A percentile compares a stretch with the other conserved stretches of the same genome.
Evolutionary conservation across 2,113 vertebrate genomes (phyloP).

Genomic region (Merops nubicus): DNA sequence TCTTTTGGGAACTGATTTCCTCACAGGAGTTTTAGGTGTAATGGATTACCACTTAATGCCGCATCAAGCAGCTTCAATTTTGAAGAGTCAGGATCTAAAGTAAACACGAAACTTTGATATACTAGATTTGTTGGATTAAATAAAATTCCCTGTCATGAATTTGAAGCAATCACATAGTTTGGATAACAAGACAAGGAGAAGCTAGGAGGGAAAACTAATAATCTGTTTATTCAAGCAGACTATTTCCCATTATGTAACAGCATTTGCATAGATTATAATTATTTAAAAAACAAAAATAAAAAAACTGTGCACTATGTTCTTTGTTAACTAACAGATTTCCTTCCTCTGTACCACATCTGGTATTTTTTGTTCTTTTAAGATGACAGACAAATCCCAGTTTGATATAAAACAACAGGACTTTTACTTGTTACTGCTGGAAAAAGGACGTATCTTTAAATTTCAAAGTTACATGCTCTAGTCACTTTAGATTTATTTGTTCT

Average conservation of each 20-base stretch:
- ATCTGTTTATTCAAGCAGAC: neutral
- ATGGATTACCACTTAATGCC: neutral
- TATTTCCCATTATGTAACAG: neutral
- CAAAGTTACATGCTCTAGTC: neutral
- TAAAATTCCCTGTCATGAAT: neutral
- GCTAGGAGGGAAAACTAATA: neutral
- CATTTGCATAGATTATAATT: neutral
- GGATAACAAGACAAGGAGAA: neutral
- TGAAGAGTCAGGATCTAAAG: neutral
- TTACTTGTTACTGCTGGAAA: neutral
- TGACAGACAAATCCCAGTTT: neutral
- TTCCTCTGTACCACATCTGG: neutral
- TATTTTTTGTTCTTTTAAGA: neutral
- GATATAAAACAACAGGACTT: neutral
- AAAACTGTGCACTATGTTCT: neutral
- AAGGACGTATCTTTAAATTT: neutral
- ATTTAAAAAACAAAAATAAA: neutral
- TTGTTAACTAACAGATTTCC: neutral
- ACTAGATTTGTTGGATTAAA: neutral
- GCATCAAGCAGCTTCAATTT: neutral
- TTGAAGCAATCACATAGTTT: neutral
- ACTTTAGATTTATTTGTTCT: neutral
- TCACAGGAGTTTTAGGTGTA: neutral
- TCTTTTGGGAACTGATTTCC: slow-evolving; percentile 12
- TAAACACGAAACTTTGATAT: neutral